A percentile compares a stretch with the other conserved stretches of the same genome.
These are phyloP conservation scores for Gallirallus australis DNA, from an alignment of 2,797 vertebrate genomes.

Conservation along the genomic window DNA sequence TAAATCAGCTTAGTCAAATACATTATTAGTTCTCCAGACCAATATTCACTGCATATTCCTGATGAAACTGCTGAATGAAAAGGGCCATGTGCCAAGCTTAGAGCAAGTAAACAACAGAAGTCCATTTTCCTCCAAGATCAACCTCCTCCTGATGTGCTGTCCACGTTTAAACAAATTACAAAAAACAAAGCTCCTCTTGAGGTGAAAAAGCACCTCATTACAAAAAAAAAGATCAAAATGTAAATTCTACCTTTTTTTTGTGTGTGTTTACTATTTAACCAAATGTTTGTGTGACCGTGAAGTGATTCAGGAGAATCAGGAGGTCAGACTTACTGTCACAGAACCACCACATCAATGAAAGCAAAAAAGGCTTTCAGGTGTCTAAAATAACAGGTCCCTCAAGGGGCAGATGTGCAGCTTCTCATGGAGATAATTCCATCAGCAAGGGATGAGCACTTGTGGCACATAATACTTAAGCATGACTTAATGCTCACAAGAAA, in stretches of 20 bases:
- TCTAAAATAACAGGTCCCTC: conserved; percentile 35
- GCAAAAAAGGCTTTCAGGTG: conserved; percentile 18
- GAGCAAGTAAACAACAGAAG: conserved; percentile 5
- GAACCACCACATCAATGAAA: not conserved
- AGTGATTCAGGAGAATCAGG: conserved; percentile 32
- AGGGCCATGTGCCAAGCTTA: not conserved
- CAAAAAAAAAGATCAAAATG: not conserved
- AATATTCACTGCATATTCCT: conserved; percentile 30
- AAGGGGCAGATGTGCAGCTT: not conserved
- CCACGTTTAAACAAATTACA: not conserved
- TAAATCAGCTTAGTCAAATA: conserved; percentile 63
- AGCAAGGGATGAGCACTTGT: not conserved
- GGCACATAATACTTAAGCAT: not conserved
- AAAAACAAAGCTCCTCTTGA: not conserved
- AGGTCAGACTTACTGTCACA: not conserved
- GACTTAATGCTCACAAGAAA: not conserved
- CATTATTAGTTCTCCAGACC: conserved; percentile 19
- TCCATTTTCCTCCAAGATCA: not conserved
- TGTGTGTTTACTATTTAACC: not conserved
- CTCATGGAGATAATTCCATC: not conserved
- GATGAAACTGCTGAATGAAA: conserved; percentile 35
- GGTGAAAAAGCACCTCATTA: conserved; percentile 7
- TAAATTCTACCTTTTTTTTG: not conserved
- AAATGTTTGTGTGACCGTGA: not conserved
- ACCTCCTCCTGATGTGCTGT: not conserved